Base-by-base conservation (phyloP, 2,797 vertebrate species). In the Sylvia borin region DNA sequence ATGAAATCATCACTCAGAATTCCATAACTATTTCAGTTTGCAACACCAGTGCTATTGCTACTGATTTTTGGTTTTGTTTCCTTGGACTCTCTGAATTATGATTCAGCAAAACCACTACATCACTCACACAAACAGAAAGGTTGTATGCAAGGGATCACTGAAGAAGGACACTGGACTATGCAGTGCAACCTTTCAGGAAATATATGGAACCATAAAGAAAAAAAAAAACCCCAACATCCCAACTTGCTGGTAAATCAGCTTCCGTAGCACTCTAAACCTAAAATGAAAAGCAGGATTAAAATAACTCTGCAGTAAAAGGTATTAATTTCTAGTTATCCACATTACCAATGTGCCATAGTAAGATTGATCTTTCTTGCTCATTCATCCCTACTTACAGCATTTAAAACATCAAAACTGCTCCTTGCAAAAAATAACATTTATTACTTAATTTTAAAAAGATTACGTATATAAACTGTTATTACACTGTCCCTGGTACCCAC, bases 161-260 rank as follows among this genome's bases (percentile, higher is more conserved):
- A 42, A 78, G 36, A 10, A 62, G 14, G 31, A 85, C 36, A 38
- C 13, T 32, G 32, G 38, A 31, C 3, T 5, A 17, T 18, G 53
- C 5, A 45, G 10, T 13, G 15, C 25, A 51, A 61, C 32, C 36
- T 27, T 92, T 61, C 57, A 80, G 54, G 36, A 64, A 87, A 26
- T 8, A 79, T 2, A 77, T 16, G 27, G 16, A 76, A 73, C 34
- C 36, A n/a, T 17, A 31, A 66, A 36, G 8, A 36, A 24, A 16
- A 82, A 82, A 43, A 18, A 25, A 9, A 1, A 1, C 1, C 0
- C 5, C 53, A 31, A 1, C 5, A 34, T 72, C 16, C 26, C 42
- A 74, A 19, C 34, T 60, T 51, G 26, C 45, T 78, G 47, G 13
- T 36, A 58, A 58, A 72, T 57, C 27, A 32, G 22, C 42, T 78